phyloP scores from a whole-genome alignment of 2,113 vertebrate species.

The Pachypanchax playfairii region DNA sequence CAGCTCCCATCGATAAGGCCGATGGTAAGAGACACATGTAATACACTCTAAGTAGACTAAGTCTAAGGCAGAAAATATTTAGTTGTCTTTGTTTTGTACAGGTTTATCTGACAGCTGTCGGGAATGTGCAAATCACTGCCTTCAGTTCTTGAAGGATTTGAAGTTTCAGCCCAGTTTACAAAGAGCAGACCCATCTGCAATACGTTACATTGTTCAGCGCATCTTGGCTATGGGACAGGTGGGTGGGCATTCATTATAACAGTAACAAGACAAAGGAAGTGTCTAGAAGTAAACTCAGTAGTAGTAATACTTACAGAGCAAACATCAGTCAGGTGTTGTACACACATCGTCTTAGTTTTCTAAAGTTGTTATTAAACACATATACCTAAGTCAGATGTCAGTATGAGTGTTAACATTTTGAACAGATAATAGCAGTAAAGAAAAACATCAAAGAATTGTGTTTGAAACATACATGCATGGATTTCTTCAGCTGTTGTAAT shows the following conservation, averaged over 20 bases:
- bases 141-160: conserved; percentile 83
- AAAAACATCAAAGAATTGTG: neutral
- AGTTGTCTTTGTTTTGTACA: conserved; percentile 39
- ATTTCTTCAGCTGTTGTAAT: no score
- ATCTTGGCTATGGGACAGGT: conserved; percentile 88
- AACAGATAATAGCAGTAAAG: neutral
- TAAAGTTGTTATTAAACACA: no score
- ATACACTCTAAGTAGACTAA: neutral
- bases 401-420: neutral
- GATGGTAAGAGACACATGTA: conserved; percentile 82
- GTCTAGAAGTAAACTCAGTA: neutral
- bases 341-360: no score
- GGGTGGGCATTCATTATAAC: neutral
- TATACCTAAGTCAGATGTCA: no score
- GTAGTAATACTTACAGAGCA: neutral
- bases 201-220: conserved; percentile 71
- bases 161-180: conserved; percentile 79
- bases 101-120: conserved; percentile 86
- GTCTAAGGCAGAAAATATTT: no score
- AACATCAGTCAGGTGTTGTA: neutral
- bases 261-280: neutral
- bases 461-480: no score
- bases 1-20: conserved; percentile 86
- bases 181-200: conserved; percentile 70
- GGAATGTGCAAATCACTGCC: conserved; percentile 85